phyloP scores from a whole-genome alignment of 2,888 invertebrate genomes.

The Lasioglossum morio region DNA sequence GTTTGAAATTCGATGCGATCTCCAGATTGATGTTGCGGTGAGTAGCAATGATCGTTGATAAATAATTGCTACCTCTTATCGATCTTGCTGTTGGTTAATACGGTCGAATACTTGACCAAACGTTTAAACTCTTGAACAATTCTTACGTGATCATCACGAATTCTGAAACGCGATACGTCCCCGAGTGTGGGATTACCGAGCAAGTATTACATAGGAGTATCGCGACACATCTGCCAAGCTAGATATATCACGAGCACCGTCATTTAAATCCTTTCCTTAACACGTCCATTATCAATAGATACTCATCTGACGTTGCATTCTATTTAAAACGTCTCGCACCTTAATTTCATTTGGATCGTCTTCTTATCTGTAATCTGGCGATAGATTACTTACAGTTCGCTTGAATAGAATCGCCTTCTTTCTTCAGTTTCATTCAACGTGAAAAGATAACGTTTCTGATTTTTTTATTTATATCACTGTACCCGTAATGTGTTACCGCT shows the following conservation, averaged over 20 bases:
- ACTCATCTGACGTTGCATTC: conserved; percentile 10
- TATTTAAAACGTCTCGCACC: conserved; percentile 8
- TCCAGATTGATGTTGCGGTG: conserved; percentile 21
- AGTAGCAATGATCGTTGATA: conserved; percentile 22
- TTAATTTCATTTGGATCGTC: conserved; percentile 19
- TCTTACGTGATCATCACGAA: conserved; percentile 33
- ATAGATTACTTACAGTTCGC: background rate
- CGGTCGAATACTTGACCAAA: background rate
- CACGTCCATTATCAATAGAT: conserved; percentile 20
- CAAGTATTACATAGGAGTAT: conserved; percentile 28
- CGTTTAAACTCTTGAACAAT: background rate
- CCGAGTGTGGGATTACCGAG: conserved; percentile 28
- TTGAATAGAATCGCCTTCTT: background rate
- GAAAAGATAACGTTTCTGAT: background rate
- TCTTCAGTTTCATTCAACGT: background rate
- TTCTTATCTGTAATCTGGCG: conserved; percentile 9
- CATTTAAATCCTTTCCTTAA: conserved; percentile 1
- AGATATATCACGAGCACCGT: conserved; percentile 11
- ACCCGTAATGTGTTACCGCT: background rate
- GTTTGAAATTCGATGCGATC: conserved; percentile 34
- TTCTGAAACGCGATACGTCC: conserved; percentile 29
- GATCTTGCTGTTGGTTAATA: background rate
- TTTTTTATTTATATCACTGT: background rate
- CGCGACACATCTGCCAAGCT: conserved; percentile 20
- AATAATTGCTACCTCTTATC: conserved; percentile 32